Evolutionary conservation across 2,888 invertebrate genomes (phyloP), one percentile per base, ranked within the genome.

Genomic region (Pinctada fucata): DNA sequence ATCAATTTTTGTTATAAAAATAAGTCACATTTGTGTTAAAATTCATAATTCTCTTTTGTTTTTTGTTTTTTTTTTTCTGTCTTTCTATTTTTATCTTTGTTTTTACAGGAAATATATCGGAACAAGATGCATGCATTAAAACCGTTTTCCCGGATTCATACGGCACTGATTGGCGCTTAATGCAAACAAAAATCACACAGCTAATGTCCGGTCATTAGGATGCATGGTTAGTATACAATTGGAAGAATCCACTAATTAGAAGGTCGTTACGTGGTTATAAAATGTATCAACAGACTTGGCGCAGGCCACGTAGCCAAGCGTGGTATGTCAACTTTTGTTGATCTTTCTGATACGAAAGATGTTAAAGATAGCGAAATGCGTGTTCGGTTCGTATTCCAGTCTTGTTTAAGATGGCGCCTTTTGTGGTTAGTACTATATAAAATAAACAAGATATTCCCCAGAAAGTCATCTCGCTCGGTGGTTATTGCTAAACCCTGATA

Each of bases 181-280:
- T 31, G 31, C 31, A 31, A 31, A 31, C 31, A 31, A 31, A 31
- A 31, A 31, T 31, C 31, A 31, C 31, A 31, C 31, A 31, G 31
- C 31, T 31, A 31, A 31, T 31, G 31, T 31, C 31, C 31, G 31
- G 31, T 31, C 31, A 31, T 31, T 31, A 31, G 31, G 31, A 31
- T 31, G 31, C 31, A 31, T 31, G 31, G 31, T 31, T 31, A 31
- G 31, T 31, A 31, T 31, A 31, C 31, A 31, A 31, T 31, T 31
- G 31, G 31, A 31, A 31, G 31, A 31, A 31, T 31, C 31, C 31
- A 31, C 50, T 74, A 66, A 74, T 74, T 74, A 66, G 74, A 49
- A 66, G 51, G 74, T 65, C 64, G 63, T 74, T 74, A 74, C 10
- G 66, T 49, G 50, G 49, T 31, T 31, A 31, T 31, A 31, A 31